These are phyloP conservation scores for Lithobates sylvaticus DNA, from an alignment of 2,797 vertebrate species.

Conservation along the genomic window DNA sequence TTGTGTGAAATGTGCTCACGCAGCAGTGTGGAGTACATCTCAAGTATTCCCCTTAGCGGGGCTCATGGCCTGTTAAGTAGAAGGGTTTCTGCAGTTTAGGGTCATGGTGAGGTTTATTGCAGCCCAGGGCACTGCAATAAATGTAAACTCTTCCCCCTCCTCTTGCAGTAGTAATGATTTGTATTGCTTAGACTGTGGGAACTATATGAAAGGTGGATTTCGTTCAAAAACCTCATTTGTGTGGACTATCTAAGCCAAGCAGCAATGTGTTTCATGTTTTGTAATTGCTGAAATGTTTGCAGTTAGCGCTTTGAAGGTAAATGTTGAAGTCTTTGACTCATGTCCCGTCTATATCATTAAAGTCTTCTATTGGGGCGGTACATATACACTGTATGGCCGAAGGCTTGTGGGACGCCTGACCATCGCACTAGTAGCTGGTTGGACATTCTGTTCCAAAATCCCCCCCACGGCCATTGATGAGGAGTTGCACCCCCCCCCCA, in stretches of 20 bases:
- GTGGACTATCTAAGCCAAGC: background rate
- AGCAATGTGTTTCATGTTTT: too few relatives aligned
- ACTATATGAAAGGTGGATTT: constrained; percentile 48
- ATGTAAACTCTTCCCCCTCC: constrained; percentile 37
- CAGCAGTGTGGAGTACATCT: constrained; percentile 47
- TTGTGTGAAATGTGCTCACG: constrained; percentile 22
- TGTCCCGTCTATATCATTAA: too few relatives aligned
- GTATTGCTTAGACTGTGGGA: constrained; percentile 59
- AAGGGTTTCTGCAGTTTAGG: constrained; percentile 53
- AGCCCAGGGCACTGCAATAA: constrained; percentile 59
- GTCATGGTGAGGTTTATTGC: constrained; percentile 59
- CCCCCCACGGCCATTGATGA: too few relatives aligned
- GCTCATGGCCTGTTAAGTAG: constrained; percentile 58
- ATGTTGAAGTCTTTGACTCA: too few relatives aligned
- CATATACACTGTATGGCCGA: too few relatives aligned
- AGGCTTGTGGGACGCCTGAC: too few relatives aligned
- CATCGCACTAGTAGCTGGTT: too few relatives aligned
- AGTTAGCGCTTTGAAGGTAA: too few relatives aligned
- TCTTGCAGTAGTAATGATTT: constrained; percentile 56
- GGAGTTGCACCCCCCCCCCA: too few relatives aligned
- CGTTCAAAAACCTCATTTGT: constrained; percentile 4
- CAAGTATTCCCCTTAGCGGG: constrained; percentile 42
- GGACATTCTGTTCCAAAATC: too few relatives aligned
- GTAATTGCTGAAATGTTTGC: too few relatives aligned
- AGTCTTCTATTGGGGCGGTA: too few relatives aligned